Evolutionary conservation across 2,888 invertebrate genomes (phyloP).

Genomic region (Hybos culiciformis): DNA sequence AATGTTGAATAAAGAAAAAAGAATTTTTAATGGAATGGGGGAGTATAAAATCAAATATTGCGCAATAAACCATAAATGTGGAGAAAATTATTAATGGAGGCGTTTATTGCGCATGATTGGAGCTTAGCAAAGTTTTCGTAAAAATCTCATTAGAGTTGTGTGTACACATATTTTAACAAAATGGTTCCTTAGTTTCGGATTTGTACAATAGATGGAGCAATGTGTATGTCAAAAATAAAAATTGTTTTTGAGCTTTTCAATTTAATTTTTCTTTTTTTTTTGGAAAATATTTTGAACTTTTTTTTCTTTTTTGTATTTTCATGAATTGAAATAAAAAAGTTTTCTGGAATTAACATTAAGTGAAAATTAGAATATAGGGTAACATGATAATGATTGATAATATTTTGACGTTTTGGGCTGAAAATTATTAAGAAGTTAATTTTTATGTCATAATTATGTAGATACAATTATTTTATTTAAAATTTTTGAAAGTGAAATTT

Average conservation of each 20-base stretch:
- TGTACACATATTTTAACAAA: background rate
- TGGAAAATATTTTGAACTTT: background rate
- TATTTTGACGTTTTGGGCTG: too few species aligned
- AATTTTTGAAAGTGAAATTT: too few species aligned
- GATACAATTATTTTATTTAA: too few species aligned
- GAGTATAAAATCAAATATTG: background rate
- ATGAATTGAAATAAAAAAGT: conserved; percentile 14
- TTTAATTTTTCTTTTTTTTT: conserved; percentile 6
- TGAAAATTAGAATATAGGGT: background rate
- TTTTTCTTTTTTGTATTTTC: conserved; percentile 1
- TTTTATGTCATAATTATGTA: too few species aligned
- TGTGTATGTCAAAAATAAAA: background rate
- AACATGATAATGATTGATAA: too few species aligned
- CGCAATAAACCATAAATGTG: background rate
- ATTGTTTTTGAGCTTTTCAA: conserved; percentile 9
- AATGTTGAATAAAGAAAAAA: background rate
- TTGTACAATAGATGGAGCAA: background rate
- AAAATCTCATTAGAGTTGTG: background rate
- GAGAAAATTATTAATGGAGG: background rate
- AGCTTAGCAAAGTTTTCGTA: background rate
- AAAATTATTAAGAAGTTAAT: too few species aligned
- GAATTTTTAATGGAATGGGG: background rate
- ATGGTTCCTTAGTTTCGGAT: background rate
- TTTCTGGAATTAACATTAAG: conserved; percentile 6
- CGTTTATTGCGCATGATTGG: background rate